Base-by-base conservation (phyloP, 37 sponge, comb jelly and placozoan genomes). In the Beroe forskalii region DNA sequence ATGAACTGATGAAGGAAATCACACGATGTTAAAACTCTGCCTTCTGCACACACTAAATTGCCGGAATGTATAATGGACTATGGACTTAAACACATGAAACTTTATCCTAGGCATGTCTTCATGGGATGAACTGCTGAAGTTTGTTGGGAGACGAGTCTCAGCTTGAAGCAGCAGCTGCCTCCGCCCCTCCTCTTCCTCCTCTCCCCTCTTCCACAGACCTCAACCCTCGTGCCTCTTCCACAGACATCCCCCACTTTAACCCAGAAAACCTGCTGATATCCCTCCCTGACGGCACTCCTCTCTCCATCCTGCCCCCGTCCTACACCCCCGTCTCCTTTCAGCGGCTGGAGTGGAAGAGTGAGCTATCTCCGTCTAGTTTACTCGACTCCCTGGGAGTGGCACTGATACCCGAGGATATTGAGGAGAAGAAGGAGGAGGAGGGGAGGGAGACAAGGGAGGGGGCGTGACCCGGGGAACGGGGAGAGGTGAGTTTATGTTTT, bases 21-120 rank as follows among this genome's bases (percentile, higher is more conserved):
- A n/a, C n/a, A n/a, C n/a, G n/a, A n/a, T n/a, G n/a, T n/a, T n/a
- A n/a, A n/a, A n/a, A n/a, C n/a, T n/a, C n/a, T n/a, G n/a, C n/a
- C n/a, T n/a, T n/a, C n/a, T n/a, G n/a, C n/a, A n/a, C n/a, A n/a
- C n/a, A n/a, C n/a, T n/a, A n/a, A n/a, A n/a, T n/a, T n/a, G n/a
- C n/a, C n/a, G n/a, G n/a, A n/a, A n/a, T n/a, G n/a, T n/a, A n/a
- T n/a, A n/a, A n/a, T n/a, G n/a, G n/a, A n/a, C n/a, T n/a, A n/a
- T n/a, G n/a, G n/a, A n/a, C n/a, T n/a, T n/a, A n/a, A n/a, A n/a
- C n/a, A n/a, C n/a, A n/a, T n/a, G n/a, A n/a, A n/a, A n/a, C n/a
- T n/a, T n/a, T n/a, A n/a, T n/a, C n/a, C n/a, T n/a, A n/a, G 72
- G 28, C 4, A 69, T 69, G 72, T 69, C 72, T 9, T 69, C 72